These are phyloP conservation scores for Gonatopus flavifemur DNA, from an alignment of 1,140 invertebrate species.

Conservation along the genomic window DNA sequence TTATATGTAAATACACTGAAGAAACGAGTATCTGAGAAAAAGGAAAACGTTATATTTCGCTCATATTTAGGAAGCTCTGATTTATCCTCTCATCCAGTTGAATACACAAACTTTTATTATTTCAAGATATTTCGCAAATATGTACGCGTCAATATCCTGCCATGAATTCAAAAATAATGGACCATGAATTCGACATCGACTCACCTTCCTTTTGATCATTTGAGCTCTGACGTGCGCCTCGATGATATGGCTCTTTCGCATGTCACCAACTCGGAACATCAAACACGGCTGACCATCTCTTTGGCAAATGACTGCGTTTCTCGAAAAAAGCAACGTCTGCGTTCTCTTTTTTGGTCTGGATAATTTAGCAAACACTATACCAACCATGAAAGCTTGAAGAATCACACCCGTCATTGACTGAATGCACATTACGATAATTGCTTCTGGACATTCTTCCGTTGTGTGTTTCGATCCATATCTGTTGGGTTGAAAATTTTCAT, in stretches of 20 bases:
- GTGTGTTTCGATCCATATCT: constrained; percentile 61
- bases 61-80: no score
- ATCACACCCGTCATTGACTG: constrained; percentile 96
- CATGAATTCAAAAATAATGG: no score
- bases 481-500: no score
- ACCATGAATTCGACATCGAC: no score
- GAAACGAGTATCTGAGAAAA: no score
- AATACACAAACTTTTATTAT: no score
- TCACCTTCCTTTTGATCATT: constrained; percentile 67
- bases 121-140: no score
- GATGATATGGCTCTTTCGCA: constrained; percentile 97
- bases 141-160: no score
- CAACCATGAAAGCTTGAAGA: constrained; percentile 82
- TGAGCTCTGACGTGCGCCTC: constrained; percentile 89
- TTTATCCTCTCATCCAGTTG: no score
- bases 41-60: no score
- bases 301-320: constrained; percentile 89
- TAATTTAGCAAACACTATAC: constrained; percentile 94
- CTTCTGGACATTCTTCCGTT: constrained; percentile 94
- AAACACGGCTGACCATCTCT: constrained; percentile 87
- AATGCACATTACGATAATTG: constrained; percentile 94
- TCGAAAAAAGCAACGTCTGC: constrained; percentile 93
- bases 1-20: no score
- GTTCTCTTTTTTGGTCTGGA: constrained; percentile 96
- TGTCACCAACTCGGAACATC: constrained; percentile 96